These are phyloP conservation scores for Ormyrus pomaceus DNA, from an alignment of 2,888 invertebrate genomes.

Conservation along the genomic window DNA sequence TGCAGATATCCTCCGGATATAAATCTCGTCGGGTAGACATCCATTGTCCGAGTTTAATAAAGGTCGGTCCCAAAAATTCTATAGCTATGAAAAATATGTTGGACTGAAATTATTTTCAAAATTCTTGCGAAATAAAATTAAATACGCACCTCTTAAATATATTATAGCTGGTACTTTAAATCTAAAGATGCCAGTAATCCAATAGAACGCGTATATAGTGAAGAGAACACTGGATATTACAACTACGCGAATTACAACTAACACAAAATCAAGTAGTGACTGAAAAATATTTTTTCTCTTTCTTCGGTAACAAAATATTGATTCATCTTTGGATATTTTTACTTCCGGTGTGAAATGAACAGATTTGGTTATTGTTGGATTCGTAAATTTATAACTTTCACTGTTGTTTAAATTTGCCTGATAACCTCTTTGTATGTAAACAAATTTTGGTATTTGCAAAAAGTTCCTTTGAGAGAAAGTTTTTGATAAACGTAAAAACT, in stretches of 20 bases:
- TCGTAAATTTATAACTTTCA: slow-evolving; percentile 20
- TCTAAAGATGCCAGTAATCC: slow-evolving; percentile 60
- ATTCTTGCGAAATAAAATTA: not conserved
- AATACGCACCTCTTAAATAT: slow-evolving; percentile 61
- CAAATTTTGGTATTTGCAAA: slow-evolving; percentile 24
- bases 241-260: slow-evolving; percentile 59
- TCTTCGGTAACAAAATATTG: not conserved
- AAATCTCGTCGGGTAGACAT: slow-evolving; percentile 76
- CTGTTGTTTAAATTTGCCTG: slow-evolving; percentile 12
- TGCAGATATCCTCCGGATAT: slow-evolving; percentile 75
- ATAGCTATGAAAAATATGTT: slow-evolving; percentile 61
- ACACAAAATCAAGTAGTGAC: slow-evolving; percentile 2
- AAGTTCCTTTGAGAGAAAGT: slow-evolving; percentile 7
- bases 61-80: slow-evolving; percentile 76
- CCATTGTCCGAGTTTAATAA: slow-evolving; percentile 78
- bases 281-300: slow-evolving; percentile 43
- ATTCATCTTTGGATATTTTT: slow-evolving; percentile 1
- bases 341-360: not conserved
- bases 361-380: slow-evolving; percentile 6
- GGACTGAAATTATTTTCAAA: not conserved
- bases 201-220: slow-evolving; percentile 59
- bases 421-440: slow-evolving; percentile 35
- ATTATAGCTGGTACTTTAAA: slow-evolving; percentile 58
- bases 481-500: slow-evolving; percentile 26
- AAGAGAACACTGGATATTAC: slow-evolving; percentile 60